A percentile compares a stretch with the other conserved stretches of the same genome.
Conservation (phyloP, 2,888 invertebrate species). For the Lithophane socia region DNA sequence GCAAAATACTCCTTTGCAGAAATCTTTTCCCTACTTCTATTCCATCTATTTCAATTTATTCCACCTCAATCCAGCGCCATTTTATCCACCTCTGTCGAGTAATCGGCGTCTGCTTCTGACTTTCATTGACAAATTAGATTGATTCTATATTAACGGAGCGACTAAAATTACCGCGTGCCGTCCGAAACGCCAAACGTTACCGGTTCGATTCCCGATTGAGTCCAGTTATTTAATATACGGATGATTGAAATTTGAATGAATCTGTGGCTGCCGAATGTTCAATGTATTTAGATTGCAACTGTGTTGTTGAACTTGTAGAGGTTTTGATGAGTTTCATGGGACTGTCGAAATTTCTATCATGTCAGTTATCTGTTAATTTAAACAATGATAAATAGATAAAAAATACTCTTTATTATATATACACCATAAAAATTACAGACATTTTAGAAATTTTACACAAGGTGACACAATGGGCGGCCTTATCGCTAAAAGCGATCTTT, state of each 20-base stretch:
- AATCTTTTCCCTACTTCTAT: background rate
- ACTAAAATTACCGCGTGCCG: constrained; percentile 61
- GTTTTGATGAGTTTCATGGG: constrained; percentile 4
- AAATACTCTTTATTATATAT: too few relatives aligned
- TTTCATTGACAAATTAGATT: constrained; percentile 85
- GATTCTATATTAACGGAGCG: constrained; percentile 80
- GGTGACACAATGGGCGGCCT: too few relatives aligned
- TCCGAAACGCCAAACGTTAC: constrained; percentile 33
- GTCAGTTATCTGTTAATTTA: background rate
- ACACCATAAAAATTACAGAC: too few relatives aligned
- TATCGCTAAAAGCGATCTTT: too few relatives aligned
- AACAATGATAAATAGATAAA: too few relatives aligned
- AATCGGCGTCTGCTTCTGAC: constrained; percentile 77
- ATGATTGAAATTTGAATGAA: constrained; percentile 67
- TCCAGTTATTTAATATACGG: constrained; percentile 55
- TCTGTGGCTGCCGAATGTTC: background rate
- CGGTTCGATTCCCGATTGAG: constrained; percentile 29
- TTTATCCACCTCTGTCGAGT: constrained; percentile 66
- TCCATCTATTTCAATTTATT: constrained; percentile 28
- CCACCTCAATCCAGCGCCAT: constrained; percentile 67
- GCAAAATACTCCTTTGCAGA: background rate
- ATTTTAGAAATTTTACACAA: too few relatives aligned
- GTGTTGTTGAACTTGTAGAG: background rate
- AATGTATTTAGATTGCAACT: constrained; percentile 12
- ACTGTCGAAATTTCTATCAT: background rate